phyloP scores from a whole-genome alignment of 2,113 vertebrate species.

The Cynocephalus volans region DNA sequence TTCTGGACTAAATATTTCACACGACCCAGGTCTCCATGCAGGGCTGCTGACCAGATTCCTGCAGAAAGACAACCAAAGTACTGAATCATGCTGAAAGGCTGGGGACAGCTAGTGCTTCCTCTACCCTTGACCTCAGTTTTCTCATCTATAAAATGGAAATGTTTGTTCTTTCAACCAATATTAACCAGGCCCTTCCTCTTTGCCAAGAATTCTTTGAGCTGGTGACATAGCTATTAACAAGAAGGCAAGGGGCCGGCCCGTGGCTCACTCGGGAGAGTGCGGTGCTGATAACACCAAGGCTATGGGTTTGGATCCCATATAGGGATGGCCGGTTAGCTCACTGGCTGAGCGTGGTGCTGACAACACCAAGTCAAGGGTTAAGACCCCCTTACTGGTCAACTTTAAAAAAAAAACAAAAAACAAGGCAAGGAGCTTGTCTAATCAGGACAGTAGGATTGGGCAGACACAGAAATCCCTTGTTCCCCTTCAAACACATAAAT shows the following conservation, averaged over 20 bases:
- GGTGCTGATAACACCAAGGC: no score
- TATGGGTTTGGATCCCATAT: no score
- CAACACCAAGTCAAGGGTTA: no score
- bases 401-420: no score
- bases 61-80: conserved; percentile 11
- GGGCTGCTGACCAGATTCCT: conserved; percentile 97
- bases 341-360: no score
- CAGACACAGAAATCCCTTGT: not conserved
- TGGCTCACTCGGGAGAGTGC: no score
- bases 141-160: not conserved
- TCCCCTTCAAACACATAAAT: not conserved
- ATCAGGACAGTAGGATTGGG: not conserved
- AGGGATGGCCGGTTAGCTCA: no score
- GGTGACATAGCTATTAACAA: not conserved
- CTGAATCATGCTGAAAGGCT: fast-evolving
- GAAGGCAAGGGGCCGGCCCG: not conserved
- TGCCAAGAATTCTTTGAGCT: not conserved
- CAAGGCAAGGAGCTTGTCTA: not conserved
- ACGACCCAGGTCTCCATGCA: conserved; percentile 92
- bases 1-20: conserved; percentile 91
- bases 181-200: not conserved
- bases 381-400: no score
- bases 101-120: not conserved
- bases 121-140: not conserved
- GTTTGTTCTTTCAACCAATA: not conserved